Conservation (phyloP, 2,797 vertebrate genomes). For the Apodemus agrarius region DNA sequence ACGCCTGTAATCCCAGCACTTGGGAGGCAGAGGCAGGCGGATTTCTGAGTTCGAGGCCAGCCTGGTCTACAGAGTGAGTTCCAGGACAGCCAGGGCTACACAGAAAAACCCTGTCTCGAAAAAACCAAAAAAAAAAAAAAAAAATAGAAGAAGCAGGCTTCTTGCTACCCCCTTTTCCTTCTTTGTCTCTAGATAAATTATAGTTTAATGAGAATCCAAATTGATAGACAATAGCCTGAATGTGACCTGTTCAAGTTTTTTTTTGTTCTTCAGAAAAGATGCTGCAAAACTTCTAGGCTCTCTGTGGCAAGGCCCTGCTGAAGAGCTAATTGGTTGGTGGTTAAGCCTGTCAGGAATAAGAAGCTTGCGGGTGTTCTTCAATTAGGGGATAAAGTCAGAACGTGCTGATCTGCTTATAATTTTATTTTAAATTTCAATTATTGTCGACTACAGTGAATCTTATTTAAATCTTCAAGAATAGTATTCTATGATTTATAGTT, state of each 20-base stretch:
- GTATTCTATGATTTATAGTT: slow-evolving; percentile 16
- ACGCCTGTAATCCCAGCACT: no score
- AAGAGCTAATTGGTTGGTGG: background rate
- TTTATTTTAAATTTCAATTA: slow-evolving; percentile 23
- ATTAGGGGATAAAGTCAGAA: background rate
- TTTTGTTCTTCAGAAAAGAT: background rate
- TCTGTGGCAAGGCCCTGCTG: accelerated
- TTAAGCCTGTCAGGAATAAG: background rate
- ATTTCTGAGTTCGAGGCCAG: no score
- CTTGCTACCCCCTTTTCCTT: background rate
- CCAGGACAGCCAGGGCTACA: no score
- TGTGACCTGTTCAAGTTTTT: background rate
- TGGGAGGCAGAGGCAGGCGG: no score
- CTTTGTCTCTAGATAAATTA: background rate
- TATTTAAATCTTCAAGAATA: slow-evolving; percentile 4
- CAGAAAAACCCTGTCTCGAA: no score
- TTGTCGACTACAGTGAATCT: background rate
- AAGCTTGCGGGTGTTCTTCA: background rate
- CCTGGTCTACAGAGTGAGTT: no score
- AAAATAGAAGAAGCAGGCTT: background rate
- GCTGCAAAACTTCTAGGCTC: background rate
- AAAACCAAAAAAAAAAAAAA: no score
- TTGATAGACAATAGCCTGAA: background rate
- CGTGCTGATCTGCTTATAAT: background rate
- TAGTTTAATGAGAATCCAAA: background rate